Conservation (phyloP, 1,140 invertebrate species). For the Hypothenemus hampei region DNA sequence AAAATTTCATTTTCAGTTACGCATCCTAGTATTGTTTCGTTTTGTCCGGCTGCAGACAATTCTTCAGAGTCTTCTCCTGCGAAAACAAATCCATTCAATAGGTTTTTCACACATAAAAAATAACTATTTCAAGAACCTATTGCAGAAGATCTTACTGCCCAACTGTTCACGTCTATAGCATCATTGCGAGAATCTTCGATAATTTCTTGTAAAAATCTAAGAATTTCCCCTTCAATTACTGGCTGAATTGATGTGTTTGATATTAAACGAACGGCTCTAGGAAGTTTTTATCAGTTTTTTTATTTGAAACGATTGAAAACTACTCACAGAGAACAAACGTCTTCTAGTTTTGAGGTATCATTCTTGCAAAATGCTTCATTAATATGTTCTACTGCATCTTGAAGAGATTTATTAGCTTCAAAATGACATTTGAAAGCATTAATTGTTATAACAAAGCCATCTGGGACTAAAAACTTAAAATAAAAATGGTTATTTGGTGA, state of each 20-base stretch:
- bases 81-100: neutral
- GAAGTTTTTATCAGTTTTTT: conserved; percentile 11
- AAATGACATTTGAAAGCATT: conserved; percentile 33
- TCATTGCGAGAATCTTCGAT: conserved; percentile 13
- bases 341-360: conserved; percentile 30
- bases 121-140: conserved; percentile 24
- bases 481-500: neutral
- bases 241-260: conserved; percentile 27
- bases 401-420: conserved; percentile 31
- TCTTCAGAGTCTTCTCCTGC: conserved; percentile 70
- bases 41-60: conserved; percentile 79
- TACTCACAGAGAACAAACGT: conserved; percentile 36
- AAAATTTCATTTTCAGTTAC: conserved; percentile 51
- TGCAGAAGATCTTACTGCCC: conserved; percentile 37
- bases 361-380: conserved; percentile 36
- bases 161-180: conserved; percentile 19
- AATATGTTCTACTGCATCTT: conserved; percentile 30
- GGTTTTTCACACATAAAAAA: conserved; percentile 37
- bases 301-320: neutral
- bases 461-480: conserved; percentile 33
- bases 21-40: conserved; percentile 70
- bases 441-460: conserved; percentile 37
- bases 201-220: conserved; percentile 3
- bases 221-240: conserved; percentile 20
- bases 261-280: conserved; percentile 36